Percentiles rank a stretch among this genome's conserved stretches.
phyloP scores from a whole-genome alignment of 2,113 vertebrate genomes.

The Mastomys coucha region DNA sequence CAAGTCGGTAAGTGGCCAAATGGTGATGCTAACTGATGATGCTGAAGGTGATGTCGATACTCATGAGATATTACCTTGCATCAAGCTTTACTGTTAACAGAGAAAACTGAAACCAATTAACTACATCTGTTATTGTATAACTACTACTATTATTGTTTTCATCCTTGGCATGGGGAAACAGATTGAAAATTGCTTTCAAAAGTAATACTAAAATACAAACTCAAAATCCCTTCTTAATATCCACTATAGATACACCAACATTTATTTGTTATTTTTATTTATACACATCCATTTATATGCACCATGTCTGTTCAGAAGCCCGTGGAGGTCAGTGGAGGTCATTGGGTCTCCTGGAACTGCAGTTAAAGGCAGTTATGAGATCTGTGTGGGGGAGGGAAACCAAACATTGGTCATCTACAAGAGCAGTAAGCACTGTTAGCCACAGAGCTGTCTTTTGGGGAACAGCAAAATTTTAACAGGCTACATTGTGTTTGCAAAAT shows the following conservation, averaged over 20 bases:
- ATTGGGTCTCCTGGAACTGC: not conserved
- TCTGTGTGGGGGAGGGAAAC: not conserved
- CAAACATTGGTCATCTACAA: not conserved
- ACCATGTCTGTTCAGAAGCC: not conserved
- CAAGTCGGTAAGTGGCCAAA: not conserved
- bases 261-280: not conserved
- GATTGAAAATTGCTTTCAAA: not conserved
- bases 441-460: not conserved
- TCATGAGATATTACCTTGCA: not conserved
- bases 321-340: not conserved
- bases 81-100: not conserved
- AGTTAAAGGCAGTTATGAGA: not conserved
- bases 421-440: not conserved
- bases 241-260: not conserved
- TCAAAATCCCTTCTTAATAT: not conserved
- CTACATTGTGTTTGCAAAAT: not conserved
- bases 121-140: not conserved
- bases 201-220: not conserved
- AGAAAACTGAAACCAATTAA: slow-evolving; percentile 20
- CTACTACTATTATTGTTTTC: not conserved
- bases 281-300: too few species aligned
- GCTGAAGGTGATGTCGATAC: not conserved
- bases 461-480: not conserved
- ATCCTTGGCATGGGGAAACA: not conserved
- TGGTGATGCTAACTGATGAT: not conserved